A percentile compares a stretch with the other conserved stretches of the same genome.
Conservation (phyloP, 1,140 invertebrate species). For the Apis cerana region DNA sequence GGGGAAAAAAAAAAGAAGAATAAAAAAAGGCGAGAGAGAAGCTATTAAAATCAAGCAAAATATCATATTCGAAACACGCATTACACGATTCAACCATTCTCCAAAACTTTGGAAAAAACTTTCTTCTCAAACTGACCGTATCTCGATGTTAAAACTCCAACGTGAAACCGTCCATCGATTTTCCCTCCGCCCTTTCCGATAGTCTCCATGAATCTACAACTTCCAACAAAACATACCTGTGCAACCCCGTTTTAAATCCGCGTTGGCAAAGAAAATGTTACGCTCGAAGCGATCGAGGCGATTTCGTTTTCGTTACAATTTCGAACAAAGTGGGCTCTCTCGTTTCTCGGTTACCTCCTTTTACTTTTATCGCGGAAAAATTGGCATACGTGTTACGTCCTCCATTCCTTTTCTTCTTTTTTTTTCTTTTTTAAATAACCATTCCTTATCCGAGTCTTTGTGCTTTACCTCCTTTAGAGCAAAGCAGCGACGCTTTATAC, state of each 20-base stretch:
- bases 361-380: slow-evolving; percentile 1
- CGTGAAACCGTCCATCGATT: slow-evolving; percentile 19
- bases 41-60: no score
- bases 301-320: neutral
- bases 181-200: neutral
- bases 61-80: no score
- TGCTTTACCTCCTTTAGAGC: neutral
- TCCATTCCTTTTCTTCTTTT: neutral
- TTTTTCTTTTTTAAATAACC: no score
- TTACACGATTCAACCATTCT: no score
- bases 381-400: slow-evolving; percentile 6
- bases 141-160: slow-evolving; percentile 23
- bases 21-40: no score
- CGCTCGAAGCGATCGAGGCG: no score
- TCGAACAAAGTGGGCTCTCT: neutral
- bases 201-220: neutral
- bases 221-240: neutral
- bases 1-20: no score
- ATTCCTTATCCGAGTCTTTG: no score
- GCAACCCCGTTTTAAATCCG: no score
- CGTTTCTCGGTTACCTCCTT: neutral
- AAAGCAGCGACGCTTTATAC: neutral
- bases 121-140: neutral
- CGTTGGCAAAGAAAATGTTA: neutral
- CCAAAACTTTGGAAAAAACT: neutral